Percentiles rank a stretch among this genome's conserved stretches.
Conservation (phyloP, 2,113 vertebrate species). For the Campylomormyrus tamandua region DNA sequence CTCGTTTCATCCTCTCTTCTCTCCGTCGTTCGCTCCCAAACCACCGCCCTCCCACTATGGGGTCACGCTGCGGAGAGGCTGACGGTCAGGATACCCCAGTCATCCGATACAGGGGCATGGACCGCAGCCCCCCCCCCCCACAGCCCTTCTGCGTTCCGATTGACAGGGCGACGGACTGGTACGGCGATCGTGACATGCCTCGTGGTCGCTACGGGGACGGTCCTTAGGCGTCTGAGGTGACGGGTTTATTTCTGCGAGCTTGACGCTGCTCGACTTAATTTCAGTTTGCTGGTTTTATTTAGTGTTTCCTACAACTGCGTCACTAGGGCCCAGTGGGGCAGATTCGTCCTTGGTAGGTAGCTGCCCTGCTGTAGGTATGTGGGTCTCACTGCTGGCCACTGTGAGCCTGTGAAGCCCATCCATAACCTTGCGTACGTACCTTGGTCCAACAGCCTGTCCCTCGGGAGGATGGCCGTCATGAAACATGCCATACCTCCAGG, state of each 20-base stretch:
- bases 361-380: background rate
- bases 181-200: background rate
- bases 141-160: background rate
- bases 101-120: background rate
- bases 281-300: background rate
- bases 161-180: background rate
- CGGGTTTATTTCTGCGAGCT: background rate
- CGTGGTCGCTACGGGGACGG: background rate
- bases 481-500: background rate
- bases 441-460: background rate
- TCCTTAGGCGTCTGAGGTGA: background rate
- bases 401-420: background rate
- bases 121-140: background rate
- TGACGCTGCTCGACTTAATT: background rate
- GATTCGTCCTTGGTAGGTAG: background rate
- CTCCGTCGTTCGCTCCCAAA: background rate
- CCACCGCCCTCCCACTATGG: background rate
- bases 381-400: background rate
- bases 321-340: background rate
- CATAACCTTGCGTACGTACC: background rate
- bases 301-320: background rate
- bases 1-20: slow-evolving; percentile 32
- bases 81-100: background rate
- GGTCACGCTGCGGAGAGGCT: background rate
- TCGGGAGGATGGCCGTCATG: background rate